Conservation (phyloP, 2,113 vertebrate species). For the Argyrosomus japonicus region DNA sequence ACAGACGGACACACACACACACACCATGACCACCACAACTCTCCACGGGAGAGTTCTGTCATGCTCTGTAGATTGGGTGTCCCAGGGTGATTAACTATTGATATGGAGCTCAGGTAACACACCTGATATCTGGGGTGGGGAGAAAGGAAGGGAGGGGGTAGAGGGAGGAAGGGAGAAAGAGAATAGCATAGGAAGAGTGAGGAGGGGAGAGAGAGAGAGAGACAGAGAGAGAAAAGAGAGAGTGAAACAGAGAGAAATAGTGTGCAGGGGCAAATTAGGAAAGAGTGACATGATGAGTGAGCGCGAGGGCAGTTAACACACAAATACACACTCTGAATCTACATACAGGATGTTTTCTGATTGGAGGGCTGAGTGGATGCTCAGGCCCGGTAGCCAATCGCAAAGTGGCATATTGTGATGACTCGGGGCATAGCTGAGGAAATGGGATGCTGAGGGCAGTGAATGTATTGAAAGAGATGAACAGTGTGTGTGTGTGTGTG, state of each 20-base stretch:
- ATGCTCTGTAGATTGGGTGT: slow-evolving; percentile 80
- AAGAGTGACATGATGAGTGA: slow-evolving; percentile 20
- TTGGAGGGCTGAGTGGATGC: slow-evolving; percentile 24
- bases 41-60: slow-evolving; percentile 73
- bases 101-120: slow-evolving; percentile 80
- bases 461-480: slow-evolving; percentile 41
- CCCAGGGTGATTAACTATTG: slow-evolving; percentile 82
- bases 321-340: not conserved
- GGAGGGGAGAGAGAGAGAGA: not conserved
- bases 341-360: slow-evolving; percentile 1
- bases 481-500: slow-evolving; percentile 28
- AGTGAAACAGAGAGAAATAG: slow-evolving; percentile 53
- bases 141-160: slow-evolving; percentile 1
- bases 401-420: slow-evolving; percentile 53
- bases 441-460: slow-evolving; percentile 44
- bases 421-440: slow-evolving; percentile 67
- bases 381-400: slow-evolving; percentile 29
- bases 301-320: slow-evolving; percentile 17
- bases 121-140: slow-evolving; percentile 73
- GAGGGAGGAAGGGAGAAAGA: not conserved
- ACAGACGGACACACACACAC: slow-evolving; percentile 24
- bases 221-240: slow-evolving; percentile 47
- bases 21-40: slow-evolving; percentile 35
- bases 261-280: slow-evolving; percentile 10
- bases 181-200: not conserved